Evolutionary conservation across 2,113 vertebrate species (phyloP).

Genomic region (Alouatta palliata): DNA sequence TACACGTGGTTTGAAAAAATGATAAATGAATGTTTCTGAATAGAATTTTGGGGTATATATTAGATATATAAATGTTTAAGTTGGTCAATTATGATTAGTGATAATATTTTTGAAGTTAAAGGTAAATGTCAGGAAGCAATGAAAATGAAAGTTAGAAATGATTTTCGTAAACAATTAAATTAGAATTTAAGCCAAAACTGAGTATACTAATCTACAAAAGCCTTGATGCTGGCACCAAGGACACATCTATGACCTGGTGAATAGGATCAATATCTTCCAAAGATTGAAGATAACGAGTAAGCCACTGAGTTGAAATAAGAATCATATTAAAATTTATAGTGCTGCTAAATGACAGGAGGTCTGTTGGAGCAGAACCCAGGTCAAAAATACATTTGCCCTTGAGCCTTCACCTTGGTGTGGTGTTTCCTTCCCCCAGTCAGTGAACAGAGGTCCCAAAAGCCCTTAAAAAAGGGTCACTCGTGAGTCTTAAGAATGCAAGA

Average conservation of each 20-base stretch:
- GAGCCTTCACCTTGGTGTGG: constrained; percentile 16
- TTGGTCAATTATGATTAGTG: background rate
- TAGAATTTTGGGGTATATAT: background rate
- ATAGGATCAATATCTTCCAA: constrained; percentile 52
- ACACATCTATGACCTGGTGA: constrained; percentile 27
- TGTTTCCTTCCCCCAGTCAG: background rate
- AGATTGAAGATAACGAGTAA: constrained; percentile 62
- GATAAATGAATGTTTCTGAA: constrained; percentile 6
- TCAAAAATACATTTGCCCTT: constrained; percentile 51
- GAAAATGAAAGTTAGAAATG: background rate
- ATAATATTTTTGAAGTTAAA: constrained; percentile 5
- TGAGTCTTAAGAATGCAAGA: background rate
- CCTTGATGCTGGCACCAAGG: background rate
- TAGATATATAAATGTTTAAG: background rate
- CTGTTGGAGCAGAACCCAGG: constrained; percentile 43
- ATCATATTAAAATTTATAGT: constrained; percentile 66
- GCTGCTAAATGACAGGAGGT: constrained; percentile 43
- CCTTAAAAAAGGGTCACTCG: background rate
- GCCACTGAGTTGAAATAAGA: constrained; percentile 13
- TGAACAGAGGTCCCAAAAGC: background rate
- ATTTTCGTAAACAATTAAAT: background rate
- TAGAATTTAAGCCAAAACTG: constrained; percentile 32
- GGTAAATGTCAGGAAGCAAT: background rate
- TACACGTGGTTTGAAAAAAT: background rate
- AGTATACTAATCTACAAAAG: background rate